Evolutionary conservation across 1,140 invertebrate species (phyloP).

Genomic region (Trichonephila clavipes): DNA sequence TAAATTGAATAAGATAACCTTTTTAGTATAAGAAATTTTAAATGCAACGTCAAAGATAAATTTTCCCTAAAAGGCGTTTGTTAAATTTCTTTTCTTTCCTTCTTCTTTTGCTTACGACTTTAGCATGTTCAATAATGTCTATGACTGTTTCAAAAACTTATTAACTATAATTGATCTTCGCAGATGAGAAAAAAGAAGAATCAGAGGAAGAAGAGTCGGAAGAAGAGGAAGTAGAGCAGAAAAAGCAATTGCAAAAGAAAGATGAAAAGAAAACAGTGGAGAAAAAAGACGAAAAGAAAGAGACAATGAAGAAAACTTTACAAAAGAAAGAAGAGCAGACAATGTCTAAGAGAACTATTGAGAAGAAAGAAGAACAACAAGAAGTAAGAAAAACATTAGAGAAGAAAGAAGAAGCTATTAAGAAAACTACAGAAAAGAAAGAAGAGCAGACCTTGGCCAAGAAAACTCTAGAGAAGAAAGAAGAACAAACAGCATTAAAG

Average conservation of each 20-base stretch:
- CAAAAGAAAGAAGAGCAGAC: conserved; percentile 57
- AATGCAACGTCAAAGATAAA: no score
- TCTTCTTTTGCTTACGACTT: no score
- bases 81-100: no score
- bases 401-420: conserved; percentile 45
- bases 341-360: not conserved
- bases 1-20: no score
- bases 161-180: no score
- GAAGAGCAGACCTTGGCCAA: conserved; percentile 46
- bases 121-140: no score
- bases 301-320: conserved; percentile 40
- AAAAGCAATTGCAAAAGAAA: conserved; percentile 81
- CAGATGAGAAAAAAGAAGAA: conserved; percentile 76
- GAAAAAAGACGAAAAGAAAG: conserved; percentile 59
- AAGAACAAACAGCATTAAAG: conserved; percentile 22
- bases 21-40: no score
- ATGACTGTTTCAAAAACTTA: no score
- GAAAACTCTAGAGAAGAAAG: conserved; percentile 39
- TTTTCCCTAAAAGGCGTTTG: no score
- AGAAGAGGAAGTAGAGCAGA: conserved; percentile 75
- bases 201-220: conserved; percentile 80
- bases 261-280: conserved; percentile 80
- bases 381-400: conserved; percentile 45
- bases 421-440: conserved; percentile 55
- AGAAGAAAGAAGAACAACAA: conserved; percentile 66